phyloP scores from a whole-genome alignment of 2,113 vertebrate species.

The Meles meles region DNA sequence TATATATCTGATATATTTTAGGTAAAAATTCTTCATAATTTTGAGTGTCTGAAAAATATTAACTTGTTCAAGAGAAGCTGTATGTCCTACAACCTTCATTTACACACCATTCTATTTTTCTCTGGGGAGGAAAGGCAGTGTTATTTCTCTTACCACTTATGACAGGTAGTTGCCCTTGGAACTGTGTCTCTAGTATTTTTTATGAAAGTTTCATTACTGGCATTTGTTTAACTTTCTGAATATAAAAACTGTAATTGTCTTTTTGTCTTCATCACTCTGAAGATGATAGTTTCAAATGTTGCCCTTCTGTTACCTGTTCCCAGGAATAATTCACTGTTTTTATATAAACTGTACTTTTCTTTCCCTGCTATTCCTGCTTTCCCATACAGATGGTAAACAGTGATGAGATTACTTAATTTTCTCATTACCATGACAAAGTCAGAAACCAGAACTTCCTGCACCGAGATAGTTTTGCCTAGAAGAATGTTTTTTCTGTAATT shows the following conservation, averaged over 20 bases:
- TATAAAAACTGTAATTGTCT: not conserved
- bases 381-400: not conserved
- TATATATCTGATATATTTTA: conserved; percentile 19
- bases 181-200: not conserved
- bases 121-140: not conserved
- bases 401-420: conserved; percentile 32
- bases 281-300: not conserved
- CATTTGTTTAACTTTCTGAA: conserved; percentile 32
- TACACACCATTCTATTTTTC: not conserved
- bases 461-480: not conserved
- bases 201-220: not conserved
- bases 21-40: not conserved
- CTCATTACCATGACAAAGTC: not conserved
- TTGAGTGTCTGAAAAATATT: not conserved
- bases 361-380: not conserved
- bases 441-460: not conserved
- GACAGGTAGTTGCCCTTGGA: not conserved
- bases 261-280: conserved; percentile 31
- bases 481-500: not conserved
- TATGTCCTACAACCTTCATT: not conserved
- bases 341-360: not conserved
- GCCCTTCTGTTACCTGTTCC: not conserved
- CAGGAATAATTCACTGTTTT: not conserved
- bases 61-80: not conserved
- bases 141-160: not conserved